Base-by-base conservation (phyloP, 2,888 invertebrate species). In the Cremastinae sp. region DNA sequence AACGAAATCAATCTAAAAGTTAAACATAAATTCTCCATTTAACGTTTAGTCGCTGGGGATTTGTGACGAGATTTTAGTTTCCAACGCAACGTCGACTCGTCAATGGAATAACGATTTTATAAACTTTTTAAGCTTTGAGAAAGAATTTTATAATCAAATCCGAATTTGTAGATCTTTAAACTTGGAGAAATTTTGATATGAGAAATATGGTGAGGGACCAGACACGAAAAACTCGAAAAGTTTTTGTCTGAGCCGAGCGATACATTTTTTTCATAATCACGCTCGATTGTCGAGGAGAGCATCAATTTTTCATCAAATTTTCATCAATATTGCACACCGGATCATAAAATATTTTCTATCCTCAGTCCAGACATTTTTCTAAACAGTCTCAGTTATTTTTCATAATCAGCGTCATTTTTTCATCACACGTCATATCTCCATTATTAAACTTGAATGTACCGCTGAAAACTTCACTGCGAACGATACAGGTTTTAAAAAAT, bases 401-500 rank as follows among this genome's bases (percentile, higher is more conserved):
- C 49, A 49, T 49, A 18, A 28, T 53, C 7, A 1, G 10, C 10
- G 43, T 43, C 43, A 8, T 53, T 53, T 53, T 28, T 34, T 12
- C 2, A 16, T 38, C 12, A 16, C 56, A 56, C 47, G 36, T 68
- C 66, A 47, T 45, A 41, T 56, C 36, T 68, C n/a, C 53, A 53
- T 22, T 53, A 53, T 53, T n/a, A 12, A 47, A 56, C 56, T 12
- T 34, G 43, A 34, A 28, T 53, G 28, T 53, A 14, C 49, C 56
- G 47, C 45, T 47, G 49, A 68, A 56, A 18, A 9, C 14, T 49
- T 41, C 59, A 22, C n/a, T 47, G 64, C 69, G 69, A 73, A 76
- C 41, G 68, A 73, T 69, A 73, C 69, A 76, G 64, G 73, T 73
- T 49, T 38, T 58, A 34, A 20, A 47, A 54, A 47, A 54, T 54